Conservation (phyloP, 2,888 invertebrate species). For the Campaea margaritaria region DNA sequence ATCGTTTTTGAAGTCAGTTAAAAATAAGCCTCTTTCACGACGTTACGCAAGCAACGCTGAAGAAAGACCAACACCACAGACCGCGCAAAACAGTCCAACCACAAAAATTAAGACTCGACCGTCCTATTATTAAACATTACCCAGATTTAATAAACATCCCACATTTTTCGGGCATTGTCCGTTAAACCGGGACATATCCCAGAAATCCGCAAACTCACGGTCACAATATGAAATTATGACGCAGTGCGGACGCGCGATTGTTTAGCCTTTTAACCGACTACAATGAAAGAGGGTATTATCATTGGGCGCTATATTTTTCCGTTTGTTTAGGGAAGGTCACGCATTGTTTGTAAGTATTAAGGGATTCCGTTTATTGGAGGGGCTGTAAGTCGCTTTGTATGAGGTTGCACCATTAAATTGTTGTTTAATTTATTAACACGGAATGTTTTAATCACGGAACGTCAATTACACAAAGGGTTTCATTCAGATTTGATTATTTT, state of each 20-base stretch:
- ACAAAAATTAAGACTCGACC: conserved; percentile 16
- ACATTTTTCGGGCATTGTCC: conserved; percentile 26
- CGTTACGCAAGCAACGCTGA: too few relatives aligned
- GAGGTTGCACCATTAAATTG: conserved; percentile 5
- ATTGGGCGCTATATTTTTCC: conserved; percentile 30
- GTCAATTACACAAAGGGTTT: too few relatives aligned
- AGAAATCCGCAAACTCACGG: conserved; percentile 24
- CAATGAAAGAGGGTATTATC: conserved; percentile 27
- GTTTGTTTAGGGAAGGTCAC: conserved; percentile 29
- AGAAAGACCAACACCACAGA: conserved; percentile 5
- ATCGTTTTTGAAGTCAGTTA: too few relatives aligned
- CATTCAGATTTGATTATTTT: too few relatives aligned
- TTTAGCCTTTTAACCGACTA: conserved; percentile 33
- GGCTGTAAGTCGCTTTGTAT: background rate
- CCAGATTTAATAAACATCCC: conserved; percentile 27
- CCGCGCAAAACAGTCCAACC: conserved; percentile 11
- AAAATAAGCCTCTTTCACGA: too few relatives aligned
- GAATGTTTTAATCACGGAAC: background rate
- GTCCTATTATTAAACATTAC: conserved; percentile 27
- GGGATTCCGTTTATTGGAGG: conserved; percentile 6
- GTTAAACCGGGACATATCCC: conserved; percentile 22
- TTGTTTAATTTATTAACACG: background rate
- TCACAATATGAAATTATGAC: conserved; percentile 33
- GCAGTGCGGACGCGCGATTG: conserved; percentile 30
- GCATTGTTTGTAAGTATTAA: conserved; percentile 26